phyloP scores from a whole-genome alignment of 2,888 invertebrate genomes.

The Atrina japonica region DNA sequence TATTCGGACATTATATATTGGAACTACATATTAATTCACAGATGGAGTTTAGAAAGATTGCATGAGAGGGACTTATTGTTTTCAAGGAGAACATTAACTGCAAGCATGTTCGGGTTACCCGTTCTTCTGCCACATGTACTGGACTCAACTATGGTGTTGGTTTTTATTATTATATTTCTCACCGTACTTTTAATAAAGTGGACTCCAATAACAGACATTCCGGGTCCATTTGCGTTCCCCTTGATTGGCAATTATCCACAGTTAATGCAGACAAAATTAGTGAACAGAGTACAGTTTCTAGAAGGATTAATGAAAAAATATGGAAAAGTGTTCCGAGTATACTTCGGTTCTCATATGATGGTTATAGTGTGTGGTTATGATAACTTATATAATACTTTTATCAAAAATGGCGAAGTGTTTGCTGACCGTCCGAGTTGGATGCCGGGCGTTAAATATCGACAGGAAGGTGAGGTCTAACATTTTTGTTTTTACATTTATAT shows the following conservation, averaged over 20 bases:
- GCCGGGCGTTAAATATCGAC: too few species aligned
- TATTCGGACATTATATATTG: too few species aligned
- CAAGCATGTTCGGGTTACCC: too few species aligned
- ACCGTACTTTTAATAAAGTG: neutral
- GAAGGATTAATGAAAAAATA: neutral
- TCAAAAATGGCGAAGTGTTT: constrained; percentile 2
- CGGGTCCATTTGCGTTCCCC: constrained; percentile 9
- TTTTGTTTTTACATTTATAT: too few species aligned
- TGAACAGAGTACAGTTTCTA: neutral
- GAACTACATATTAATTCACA: too few species aligned
- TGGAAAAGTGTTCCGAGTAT: constrained; percentile 2
- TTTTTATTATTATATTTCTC: neutral
- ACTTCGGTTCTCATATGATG: constrained; percentile 5
- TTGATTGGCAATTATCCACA: neutral
- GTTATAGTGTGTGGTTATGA: constrained; percentile 8
- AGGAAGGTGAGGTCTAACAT: too few species aligned
- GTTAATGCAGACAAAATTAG: neutral
- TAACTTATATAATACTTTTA: neutral
- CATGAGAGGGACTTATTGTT: too few species aligned
- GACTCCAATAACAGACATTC: neutral
- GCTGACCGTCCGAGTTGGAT: constrained; percentile 1
- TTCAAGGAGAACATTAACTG: too few species aligned
- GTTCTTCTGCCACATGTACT: too few species aligned
- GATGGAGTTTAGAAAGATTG: too few species aligned
- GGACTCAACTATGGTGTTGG: too few species aligned